Base-by-base conservation (phyloP, 1,140 invertebrate species). In the Zeugodacus cucurbitae region DNA sequence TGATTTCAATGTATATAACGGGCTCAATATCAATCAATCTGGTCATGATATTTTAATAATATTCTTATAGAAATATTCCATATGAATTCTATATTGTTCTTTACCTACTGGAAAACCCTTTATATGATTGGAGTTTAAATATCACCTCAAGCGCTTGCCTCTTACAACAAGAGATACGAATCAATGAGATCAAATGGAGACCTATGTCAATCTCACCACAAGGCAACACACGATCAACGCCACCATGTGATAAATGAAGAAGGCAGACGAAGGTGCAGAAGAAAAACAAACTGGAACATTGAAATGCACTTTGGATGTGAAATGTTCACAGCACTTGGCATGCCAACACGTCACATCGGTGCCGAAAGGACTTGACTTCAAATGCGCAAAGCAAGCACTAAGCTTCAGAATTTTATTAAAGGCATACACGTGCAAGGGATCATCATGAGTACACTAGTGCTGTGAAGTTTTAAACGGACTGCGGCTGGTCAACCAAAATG, bases 351-450 rank as follows among this genome's bases (percentile, higher is more conserved):
- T 82, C 74, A 82, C 20, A 37, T 26, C 48, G 41, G 41, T 82
- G 74, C n/a, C 26, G 26, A 82, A 82, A 82, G 74, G 74, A 48
- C 74, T 82, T 82, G 74, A 82, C 74, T 82, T 82, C 74, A 82
- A 48, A 48, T 54, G n/a, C 5, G n/a, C n/a, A n/a, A n/a, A n/a
- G n/a, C n/a, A n/a, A n/a, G 3, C 44, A 48, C n/a, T 29, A 26
- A 37, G 34, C 58, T 62, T 62, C 58, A n/a, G 17, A 8, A 7
- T 59, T 59, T 26, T n/a, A 20, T 59, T 26, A 59, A 0, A n/a
- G 20, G 58, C n/a, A 8, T 59, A 59, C 58, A 59, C n/a, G 48
- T 0, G 10, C 4, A 41, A 74, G 29, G 20, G 67, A 20, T 14
- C 20, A 11, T 17, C 58, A 59, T 62, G n/a, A 22, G 11, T 34